Conservation (phyloP, 1,140 invertebrate genomes). For the Panagrolaimus sp. region DNA sequence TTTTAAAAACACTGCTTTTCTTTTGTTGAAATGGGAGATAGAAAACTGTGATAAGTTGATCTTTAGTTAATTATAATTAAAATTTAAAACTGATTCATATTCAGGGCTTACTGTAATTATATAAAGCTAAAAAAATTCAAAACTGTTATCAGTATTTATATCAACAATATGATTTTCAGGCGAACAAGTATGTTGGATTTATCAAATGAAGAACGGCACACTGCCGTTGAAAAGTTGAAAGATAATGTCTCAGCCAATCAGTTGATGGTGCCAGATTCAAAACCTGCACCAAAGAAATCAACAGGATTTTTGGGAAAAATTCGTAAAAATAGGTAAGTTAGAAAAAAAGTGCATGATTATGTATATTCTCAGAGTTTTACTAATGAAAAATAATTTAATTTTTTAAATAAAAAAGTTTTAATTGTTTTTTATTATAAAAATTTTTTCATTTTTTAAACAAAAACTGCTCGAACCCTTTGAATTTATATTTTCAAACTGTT, state of each 20-base stretch:
- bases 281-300: conserved; percentile 35
- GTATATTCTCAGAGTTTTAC: neutral
- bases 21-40: no score
- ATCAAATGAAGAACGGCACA: conserved; percentile 47
- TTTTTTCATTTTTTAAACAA: no score
- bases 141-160: neutral
- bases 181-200: conserved; percentile 47
- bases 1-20: neutral
- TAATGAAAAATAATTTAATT: conserved; percentile 5
- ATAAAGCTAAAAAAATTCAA: no score
- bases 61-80: no score
- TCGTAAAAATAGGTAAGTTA: conserved; percentile 12
- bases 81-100: no score
- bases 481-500: conserved; percentile 19
- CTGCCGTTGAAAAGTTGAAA: conserved; percentile 49
- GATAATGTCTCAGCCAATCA: conserved; percentile 43
- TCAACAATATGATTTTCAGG: conserved; percentile 30
- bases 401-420: no score
- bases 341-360: neutral
- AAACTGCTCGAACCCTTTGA: no score
- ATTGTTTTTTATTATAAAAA: no score
- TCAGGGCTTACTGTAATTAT: no score
- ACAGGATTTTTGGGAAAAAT: conserved; percentile 46
- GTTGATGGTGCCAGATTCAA: conserved; percentile 31
- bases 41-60: no score